Conservation (phyloP, 2,797 vertebrate species). For the Furcifer pardalis region DNA sequence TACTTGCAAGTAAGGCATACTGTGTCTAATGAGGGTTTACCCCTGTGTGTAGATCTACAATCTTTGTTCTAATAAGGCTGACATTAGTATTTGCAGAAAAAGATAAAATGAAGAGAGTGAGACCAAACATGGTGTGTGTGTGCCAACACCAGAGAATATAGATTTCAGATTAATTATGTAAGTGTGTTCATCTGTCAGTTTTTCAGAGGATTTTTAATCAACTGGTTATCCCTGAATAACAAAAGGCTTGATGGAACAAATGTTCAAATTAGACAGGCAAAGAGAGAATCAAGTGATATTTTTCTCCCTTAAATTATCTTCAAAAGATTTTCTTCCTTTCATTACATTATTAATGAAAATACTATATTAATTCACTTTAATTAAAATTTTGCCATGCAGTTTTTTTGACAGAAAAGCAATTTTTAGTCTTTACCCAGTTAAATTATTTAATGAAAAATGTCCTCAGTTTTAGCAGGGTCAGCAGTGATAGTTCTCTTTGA, state of each 20-base stretch:
- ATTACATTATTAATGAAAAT: slow-evolving; percentile 60
- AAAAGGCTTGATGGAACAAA: slow-evolving; percentile 55
- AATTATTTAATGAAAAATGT: slow-evolving; percentile 70
- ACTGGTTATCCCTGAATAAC: slow-evolving; percentile 47
- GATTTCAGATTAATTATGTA: slow-evolving; percentile 49
- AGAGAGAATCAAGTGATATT: slow-evolving; percentile 52
- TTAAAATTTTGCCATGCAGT: slow-evolving; percentile 66
- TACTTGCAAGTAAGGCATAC: neutral
- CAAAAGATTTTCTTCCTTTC: slow-evolving; percentile 60
- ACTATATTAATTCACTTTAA: slow-evolving; percentile 69
- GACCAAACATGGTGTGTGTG: slow-evolving; percentile 50
- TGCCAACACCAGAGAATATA: slow-evolving; percentile 4
- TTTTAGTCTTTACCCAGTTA: slow-evolving; percentile 59
- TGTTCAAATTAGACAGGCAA: slow-evolving; percentile 35
- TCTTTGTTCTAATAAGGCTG: slow-evolving; percentile 64
- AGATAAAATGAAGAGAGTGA: slow-evolving; percentile 54
- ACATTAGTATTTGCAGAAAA: slow-evolving; percentile 57
- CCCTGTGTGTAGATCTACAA: neutral
- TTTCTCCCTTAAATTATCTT: slow-evolving; percentile 50
- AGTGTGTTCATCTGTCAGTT: slow-evolving; percentile 59
- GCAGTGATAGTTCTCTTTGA: slow-evolving; percentile 47
- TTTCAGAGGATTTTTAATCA: slow-evolving; percentile 63
- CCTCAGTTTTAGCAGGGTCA: slow-evolving; percentile 62
- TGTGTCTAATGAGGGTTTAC: neutral
- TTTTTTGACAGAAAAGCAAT: slow-evolving; percentile 64